Evolutionary conservation across 2,113 vertebrate species (phyloP), one percentile per base, ranked within the genome.

Genomic region (Proterorhinus semilunaris): DNA sequence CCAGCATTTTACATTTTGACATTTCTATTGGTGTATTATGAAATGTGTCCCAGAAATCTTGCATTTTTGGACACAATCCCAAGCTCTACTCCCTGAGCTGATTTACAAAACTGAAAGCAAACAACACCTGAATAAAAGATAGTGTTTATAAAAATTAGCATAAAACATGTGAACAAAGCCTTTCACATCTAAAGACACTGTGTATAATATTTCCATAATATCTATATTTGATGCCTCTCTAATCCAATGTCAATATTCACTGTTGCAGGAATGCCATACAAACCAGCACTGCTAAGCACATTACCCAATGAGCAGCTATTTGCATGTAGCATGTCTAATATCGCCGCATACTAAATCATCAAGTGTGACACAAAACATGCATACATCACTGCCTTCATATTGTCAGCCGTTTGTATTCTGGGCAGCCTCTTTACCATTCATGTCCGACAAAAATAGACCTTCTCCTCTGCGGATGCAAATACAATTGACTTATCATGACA

Each of bases 401-500:
- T 12, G 17, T 57, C 66, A 71, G 61, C 16, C 68, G 48, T 55
- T 72, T 76, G 71, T 57, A 63, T 67, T 66, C 49, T 50, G 48
- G 27, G 7, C 62, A 52, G 12, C 66, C 48, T 46, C 61, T 57
- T 62, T 44, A 59, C 62, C 46, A 52, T 69, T 78, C 61, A 17
- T 52, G 72, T 57, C 42, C 6, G 58, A 61, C 68, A 45, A 62
- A 87, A 82, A 84, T 78, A 77, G 76, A 85, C 74, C 72, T 70
- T 75, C 72, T 70, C 45, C 75, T 79, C 75, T 72, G 69, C 72
- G 71, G 74, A 85, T 84, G 79, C 85, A 80, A 84, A 83, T 64
- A 69, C 74, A 36, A 80, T 79, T 76, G 84, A 83, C 79, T 82
- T 82, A 79, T 76, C 80, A 67, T 79, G 15, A 82, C 82, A 86